Base-by-base conservation (phyloP, 1,140 invertebrate genomes). In the Daktulosphaira vitifoliae region DNA sequence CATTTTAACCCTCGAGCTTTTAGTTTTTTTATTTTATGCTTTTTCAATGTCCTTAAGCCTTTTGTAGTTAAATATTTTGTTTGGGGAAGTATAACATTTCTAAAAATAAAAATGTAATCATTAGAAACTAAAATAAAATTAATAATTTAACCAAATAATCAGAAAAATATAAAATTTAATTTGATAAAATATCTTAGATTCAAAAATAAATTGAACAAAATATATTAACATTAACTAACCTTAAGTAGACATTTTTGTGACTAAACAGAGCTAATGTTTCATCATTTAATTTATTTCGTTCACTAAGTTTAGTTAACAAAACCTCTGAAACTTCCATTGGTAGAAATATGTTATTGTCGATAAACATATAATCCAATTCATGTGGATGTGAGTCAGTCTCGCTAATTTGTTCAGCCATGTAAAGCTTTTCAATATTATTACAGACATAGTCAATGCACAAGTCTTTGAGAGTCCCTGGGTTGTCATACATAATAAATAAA, bases 391-490 rank as follows among this genome's bases (percentile, higher is more conserved):
- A 18, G 20, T 49, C 52, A 18, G 39, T 25, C 38, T 44, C 25
- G 26, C 25, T 65, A 25, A 25, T 65, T 39, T 50, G 23, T 52
- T 67, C 65, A 7, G 66, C 42, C 46, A 82, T 76, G 72, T 81
- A 84, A n/a, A 86, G 73, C 20, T 77, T 76, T 51, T 78, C 73
- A 42, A 87, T 76, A 73, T 87, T 85, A 67, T 84, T 81, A 73
- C 84, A 85, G 65, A 87, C 84, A 70, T 80, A 83, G 67, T 86
- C 82, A 9, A 87, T 76, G 72, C 85, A 87, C 67, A 80, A 77
- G 65, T 84, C 81, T 71, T 85, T 82, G 39, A 88, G 77, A 66
- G 80, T 78, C 71, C 71, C 73, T 16, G 84, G 84, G 66, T 79
- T 82, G 69, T 84, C 81, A 70, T 79, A 84, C 84, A 85, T 85